These are phyloP conservation scores for Psylliodes chrysocephalus DNA, from an alignment of 2,888 invertebrate species.

Conservation along the genomic window DNA sequence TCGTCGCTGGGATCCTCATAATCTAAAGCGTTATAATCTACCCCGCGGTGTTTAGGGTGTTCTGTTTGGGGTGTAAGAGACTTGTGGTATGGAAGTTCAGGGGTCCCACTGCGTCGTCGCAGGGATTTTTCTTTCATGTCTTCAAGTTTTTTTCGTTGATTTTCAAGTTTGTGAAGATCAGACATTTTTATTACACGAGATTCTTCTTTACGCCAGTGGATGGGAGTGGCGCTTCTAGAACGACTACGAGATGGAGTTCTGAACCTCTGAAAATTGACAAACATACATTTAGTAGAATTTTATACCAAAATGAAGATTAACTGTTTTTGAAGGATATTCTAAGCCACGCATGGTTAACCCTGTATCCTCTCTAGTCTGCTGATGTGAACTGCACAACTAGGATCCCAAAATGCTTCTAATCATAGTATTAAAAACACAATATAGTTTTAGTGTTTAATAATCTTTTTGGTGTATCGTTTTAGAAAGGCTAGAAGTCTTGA, in stretches of 20 bases:
- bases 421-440: too few species aligned
- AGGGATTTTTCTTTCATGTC: slow-evolving; percentile 62
- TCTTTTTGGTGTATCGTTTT: too few species aligned
- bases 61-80: slow-evolving; percentile 43
- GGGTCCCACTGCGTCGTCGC: slow-evolving; percentile 69
- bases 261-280: slow-evolving; percentile 73
- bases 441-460: too few species aligned
- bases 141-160: slow-evolving; percentile 72
- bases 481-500: too few species aligned
- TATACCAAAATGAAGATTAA: too few species aligned
- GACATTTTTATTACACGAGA: slow-evolving; percentile 84
- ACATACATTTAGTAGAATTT: not conserved
- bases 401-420: too few species aligned
- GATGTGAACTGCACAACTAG: too few species aligned
- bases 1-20: slow-evolving; percentile 68
- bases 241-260: slow-evolving; percentile 87
- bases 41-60: slow-evolving; percentile 51
- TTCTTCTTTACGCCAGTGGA: slow-evolving; percentile 94
- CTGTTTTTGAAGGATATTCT: too few species aligned
- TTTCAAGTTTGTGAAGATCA: slow-evolving; percentile 80
- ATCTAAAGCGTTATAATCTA: slow-evolving; percentile 79
- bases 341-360: too few species aligned
- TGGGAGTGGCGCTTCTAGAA: slow-evolving; percentile 89
- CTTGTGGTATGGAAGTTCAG: slow-evolving; percentile 30
- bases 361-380: too few species aligned